These are phyloP conservation scores for Drosophila niveifrons DNA, from an alignment of 2,888 invertebrate species.

Conservation along the genomic window DNA sequence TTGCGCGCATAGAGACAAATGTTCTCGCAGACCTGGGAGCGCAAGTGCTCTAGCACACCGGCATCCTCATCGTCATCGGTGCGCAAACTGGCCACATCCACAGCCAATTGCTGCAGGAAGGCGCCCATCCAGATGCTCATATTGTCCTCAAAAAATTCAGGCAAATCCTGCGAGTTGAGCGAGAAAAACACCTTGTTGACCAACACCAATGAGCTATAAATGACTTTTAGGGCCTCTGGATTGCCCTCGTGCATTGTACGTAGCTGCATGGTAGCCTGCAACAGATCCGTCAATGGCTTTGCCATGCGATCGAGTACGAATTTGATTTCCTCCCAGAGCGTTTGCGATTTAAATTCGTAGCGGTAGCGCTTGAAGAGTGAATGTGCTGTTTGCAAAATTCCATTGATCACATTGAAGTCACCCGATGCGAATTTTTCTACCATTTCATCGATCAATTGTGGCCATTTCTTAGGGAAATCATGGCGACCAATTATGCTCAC, in stretches of 20 bases:
- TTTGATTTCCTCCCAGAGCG: slow-evolving; percentile 98
- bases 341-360: slow-evolving; percentile 97
- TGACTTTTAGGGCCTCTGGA: slow-evolving; percentile 92
- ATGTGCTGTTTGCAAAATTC: slow-evolving; percentile 97
- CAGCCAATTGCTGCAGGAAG: slow-evolving; percentile 92
- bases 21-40: slow-evolving; percentile 98
- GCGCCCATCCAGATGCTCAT: slow-evolving; percentile 98
- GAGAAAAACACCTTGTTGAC: slow-evolving; percentile 98
- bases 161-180: slow-evolving; percentile 98
- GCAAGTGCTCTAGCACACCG: slow-evolving; percentile 95
- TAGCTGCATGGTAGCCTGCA: slow-evolving; percentile 94
- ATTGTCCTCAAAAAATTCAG: slow-evolving; percentile 99
- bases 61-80: slow-evolving; percentile 94
- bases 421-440: slow-evolving; percentile 95
- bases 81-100: slow-evolving; percentile 91
- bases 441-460: slow-evolving; percentile 96
- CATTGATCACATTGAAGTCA: slow-evolving; percentile 97
- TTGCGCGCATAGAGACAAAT: slow-evolving; percentile 97
- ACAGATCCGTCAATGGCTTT: slow-evolving; percentile 95
- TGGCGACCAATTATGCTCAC: slow-evolving; percentile 98
- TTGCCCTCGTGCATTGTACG: slow-evolving; percentile 92
- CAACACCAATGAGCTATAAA: slow-evolving; percentile 94
- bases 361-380: slow-evolving; percentile 98
- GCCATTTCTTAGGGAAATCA: slow-evolving; percentile 99
- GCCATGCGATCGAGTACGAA: slow-evolving; percentile 97